These are phyloP conservation scores for Trematomus bernacchii DNA, from an alignment of 2,797 vertebrate genomes.

Conservation along the genomic window DNA sequence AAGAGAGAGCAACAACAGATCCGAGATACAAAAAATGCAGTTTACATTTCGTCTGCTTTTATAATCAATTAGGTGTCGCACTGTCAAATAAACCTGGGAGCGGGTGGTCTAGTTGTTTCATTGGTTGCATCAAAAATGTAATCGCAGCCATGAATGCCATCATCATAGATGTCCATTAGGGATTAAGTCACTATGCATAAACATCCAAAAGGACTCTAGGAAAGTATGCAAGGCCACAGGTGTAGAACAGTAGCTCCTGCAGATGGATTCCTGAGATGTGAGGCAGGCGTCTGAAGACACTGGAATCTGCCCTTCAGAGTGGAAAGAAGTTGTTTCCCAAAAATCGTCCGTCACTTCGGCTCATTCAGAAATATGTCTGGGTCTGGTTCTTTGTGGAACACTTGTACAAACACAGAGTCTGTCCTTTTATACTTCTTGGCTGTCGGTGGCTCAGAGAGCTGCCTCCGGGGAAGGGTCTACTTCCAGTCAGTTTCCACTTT, in stretches of 20 bases:
- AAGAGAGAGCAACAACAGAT: conserved; percentile 33
- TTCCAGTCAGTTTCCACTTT: conserved; percentile 71
- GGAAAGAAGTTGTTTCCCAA: conserved; percentile 66
- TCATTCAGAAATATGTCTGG: conserved; percentile 82
- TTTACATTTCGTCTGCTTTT: conserved; percentile 63
- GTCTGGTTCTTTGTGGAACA: conserved; percentile 68
- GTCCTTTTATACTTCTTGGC: conserved; percentile 68
- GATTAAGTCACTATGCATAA: conserved; percentile 17
- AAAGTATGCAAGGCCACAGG: conserved; percentile 34
- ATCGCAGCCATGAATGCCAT: conserved; percentile 11
- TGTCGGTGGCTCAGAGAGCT: conserved; percentile 44
- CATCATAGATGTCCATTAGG: conserved; percentile 23
- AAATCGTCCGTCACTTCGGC: conserved; percentile 70
- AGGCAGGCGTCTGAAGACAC: conserved; percentile 67
- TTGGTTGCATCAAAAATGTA: conserved; percentile 26
- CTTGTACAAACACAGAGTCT: conserved; percentile 81
- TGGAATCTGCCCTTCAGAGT: conserved; percentile 51
- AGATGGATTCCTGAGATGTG: conserved; percentile 71
- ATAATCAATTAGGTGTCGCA: conserved; percentile 52
- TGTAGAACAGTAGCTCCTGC: conserved; percentile 49
- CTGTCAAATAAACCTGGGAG: conserved; percentile 50
- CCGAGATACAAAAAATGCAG: conserved; percentile 47
- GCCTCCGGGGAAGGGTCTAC: conserved; percentile 59
- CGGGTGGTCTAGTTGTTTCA: conserved; percentile 42
- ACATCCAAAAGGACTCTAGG: conserved; percentile 6